Percentiles rank a stretch among this genome's conserved stretches.
Evolutionary conservation across 2,113 vertebrate species (phyloP).

Genomic region (Ceratotherium simum): DNA sequence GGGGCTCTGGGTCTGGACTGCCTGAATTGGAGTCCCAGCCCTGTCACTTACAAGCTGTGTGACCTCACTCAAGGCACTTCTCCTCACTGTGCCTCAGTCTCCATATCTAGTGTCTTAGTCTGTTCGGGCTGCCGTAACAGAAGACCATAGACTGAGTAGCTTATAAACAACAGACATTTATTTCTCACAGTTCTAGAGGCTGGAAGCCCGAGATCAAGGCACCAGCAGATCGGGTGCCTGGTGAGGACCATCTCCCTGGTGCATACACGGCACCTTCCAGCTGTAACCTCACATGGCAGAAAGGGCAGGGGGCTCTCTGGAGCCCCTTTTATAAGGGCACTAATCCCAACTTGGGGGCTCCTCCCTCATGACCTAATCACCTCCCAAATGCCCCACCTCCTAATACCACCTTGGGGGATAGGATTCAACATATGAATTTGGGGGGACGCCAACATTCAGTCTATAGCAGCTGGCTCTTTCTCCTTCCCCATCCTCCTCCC

Average conservation of each 20-base stretch:
- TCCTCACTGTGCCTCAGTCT: background rate
- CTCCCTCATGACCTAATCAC: background rate
- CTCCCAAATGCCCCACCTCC: background rate
- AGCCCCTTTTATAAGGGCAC: background rate
- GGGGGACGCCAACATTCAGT: background rate
- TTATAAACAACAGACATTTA: background rate
- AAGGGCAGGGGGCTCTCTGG: background rate
- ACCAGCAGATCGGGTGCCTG: background rate
- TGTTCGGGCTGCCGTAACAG: background rate
- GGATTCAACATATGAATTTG: background rate
- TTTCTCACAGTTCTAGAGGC: background rate
- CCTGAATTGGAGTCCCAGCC: background rate
- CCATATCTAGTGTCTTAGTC: background rate
- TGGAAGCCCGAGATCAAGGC: background rate
- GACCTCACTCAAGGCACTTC: background rate
- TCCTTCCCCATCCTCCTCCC: background rate
- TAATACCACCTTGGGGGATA: background rate
- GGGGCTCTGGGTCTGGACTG: background rate
- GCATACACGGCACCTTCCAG: background rate
- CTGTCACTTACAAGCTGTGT: background rate
- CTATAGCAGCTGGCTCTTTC: background rate
- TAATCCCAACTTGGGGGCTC: background rate
- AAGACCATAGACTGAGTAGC: background rate
- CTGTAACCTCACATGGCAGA: background rate
- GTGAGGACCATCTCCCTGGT: background rate